A percentile compares a stretch with the other conserved stretches of the same genome.
These are phyloP conservation scores for Papilio dardanus DNA, from an alignment of 1,140 invertebrate genomes.

Conservation along the genomic window DNA sequence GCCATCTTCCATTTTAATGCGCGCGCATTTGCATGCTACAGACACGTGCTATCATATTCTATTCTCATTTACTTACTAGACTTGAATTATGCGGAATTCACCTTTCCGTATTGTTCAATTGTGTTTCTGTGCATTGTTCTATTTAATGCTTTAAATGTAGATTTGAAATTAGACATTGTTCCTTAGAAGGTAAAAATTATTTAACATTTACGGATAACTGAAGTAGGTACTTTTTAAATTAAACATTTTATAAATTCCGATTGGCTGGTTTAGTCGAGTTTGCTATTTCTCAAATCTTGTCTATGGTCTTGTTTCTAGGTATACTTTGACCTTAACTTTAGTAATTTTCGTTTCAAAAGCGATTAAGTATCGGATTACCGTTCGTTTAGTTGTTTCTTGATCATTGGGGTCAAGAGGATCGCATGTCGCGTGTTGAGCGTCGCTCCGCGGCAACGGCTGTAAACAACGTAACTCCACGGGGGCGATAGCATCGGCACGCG, in stretches of 20 bases:
- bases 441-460: not conserved
- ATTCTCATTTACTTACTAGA: slow-evolving; percentile 63
- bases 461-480: slow-evolving; percentile 33
- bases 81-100: slow-evolving; percentile 35
- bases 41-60: slow-evolving; percentile 75
- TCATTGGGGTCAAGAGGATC: not conserved
- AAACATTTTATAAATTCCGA: not conserved
- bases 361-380: not conserved
- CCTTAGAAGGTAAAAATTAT: not conserved
- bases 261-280: not conserved
- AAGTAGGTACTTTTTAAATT: not conserved
- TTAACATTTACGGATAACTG: not conserved
- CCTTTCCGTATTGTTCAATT: slow-evolving; percentile 34
- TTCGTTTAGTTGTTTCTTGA: slow-evolving; percentile 9
- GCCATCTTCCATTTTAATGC: slow-evolving; percentile 80
- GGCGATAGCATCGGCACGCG: slow-evolving; percentile 26
- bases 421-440: slow-evolving; percentile 25
- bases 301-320: not conserved
- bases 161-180: slow-evolving; percentile 6
- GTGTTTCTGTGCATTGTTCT: slow-evolving; percentile 20
- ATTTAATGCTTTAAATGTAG: not conserved
- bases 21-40: slow-evolving; percentile 69
- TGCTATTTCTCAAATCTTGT: not conserved
- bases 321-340: not conserved
- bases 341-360: not conserved